Evolutionary conservation across 2,113 vertebrate species (phyloP).

Genomic region (Anseranas semipalmata): DNA sequence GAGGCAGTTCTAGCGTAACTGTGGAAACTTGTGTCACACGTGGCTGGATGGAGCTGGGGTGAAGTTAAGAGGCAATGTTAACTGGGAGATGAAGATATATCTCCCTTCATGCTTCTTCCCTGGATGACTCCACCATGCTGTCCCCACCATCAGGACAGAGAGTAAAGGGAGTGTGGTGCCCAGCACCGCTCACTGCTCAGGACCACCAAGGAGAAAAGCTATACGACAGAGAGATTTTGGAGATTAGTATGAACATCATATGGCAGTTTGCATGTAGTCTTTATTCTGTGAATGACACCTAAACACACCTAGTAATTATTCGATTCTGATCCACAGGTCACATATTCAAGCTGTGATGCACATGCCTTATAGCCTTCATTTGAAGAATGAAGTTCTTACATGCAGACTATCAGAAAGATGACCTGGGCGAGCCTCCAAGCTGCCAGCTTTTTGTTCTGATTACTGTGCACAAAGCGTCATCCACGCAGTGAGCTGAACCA

Average conservation of each 20-base stretch:
- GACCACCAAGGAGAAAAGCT: background rate
- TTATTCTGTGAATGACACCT: background rate
- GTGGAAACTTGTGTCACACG: background rate
- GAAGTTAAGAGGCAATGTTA: background rate
- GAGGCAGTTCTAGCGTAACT: background rate
- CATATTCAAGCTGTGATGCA: background rate
- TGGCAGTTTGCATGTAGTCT: background rate
- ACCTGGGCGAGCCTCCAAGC: background rate
- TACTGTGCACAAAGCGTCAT: background rate
- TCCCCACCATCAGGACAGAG: background rate
- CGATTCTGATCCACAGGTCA: background rate
- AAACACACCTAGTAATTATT: background rate
- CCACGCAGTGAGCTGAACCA: background rate
- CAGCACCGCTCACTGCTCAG: background rate
- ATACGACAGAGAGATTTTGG: background rate
- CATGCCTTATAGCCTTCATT: background rate
- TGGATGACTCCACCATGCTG: background rate
- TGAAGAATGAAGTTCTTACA: background rate
- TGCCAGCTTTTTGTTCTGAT: background rate
- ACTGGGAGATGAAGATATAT: background rate
- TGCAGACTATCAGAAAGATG: background rate
- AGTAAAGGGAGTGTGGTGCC: background rate
- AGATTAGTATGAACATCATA: background rate
- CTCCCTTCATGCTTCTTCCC: background rate
- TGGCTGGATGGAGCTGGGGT: background rate